Base-by-base conservation (phyloP, 2,797 vertebrate genomes). In the Darevskia mixta region DNA sequence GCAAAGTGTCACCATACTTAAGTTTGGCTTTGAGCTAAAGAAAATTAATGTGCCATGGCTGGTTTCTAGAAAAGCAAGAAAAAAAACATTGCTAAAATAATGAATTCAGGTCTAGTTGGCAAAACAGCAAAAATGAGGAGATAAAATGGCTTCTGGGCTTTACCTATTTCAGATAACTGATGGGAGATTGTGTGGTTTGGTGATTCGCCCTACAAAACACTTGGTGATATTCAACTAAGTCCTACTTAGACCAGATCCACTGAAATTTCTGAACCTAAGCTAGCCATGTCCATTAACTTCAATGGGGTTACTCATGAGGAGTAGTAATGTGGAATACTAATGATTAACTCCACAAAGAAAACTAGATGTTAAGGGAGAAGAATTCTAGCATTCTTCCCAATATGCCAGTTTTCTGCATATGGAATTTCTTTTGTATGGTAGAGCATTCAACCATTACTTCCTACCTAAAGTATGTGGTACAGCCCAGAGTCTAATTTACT, bases 31-130 rank as follows among this genome's bases (percentile, higher is more conserved):
- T 0, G 0, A 49, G 88, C n/a, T 83, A 89, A 88, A 90, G 45
- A 13, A 85, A 78, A 11, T 2, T 61, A 80, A 10, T 87, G 87
- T 43, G 80, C 90, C 71, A 89, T 15, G 49, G 8, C 9, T 78
- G 20, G 77, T 29, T 20, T 91, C 67, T 75, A 77, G 75, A 76
- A 35, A 32, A 67, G 18, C 10, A 85, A 35, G 32, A 73, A 32
- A 23, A 82, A 58, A 8, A 43, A 43, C 80, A 83, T 71, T 55
- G 18, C 10, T 29, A 45, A 67, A 67, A 67, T n/a, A 67, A 45
- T 66, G 8, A 78, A 35, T 25, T n/a, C 10, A 78, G 75, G 41
- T 6, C 10, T 67, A 2, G 25, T 13, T 64, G 75, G 67, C 29
- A 86, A 27, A 49, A 45, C n/a, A 38, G 11, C 5, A 79, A 45